Conservation (phyloP, 2,888 invertebrate species). For the Troides helena region DNA sequence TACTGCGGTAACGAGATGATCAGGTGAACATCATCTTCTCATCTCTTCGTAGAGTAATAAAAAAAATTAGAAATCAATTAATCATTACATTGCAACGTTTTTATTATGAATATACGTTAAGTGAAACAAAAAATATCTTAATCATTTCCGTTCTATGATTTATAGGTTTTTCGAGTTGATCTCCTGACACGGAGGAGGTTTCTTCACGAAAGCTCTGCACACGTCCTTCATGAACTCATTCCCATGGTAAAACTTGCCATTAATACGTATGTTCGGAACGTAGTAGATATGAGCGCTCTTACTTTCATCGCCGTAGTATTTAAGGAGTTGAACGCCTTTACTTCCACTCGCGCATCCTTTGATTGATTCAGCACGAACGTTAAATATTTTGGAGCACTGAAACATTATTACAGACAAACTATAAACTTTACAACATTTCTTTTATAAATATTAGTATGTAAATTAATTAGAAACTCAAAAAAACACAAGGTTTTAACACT, state of each 20-base stretch:
- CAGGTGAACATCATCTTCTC: too few species aligned
- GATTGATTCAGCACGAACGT: constrained; percentile 39
- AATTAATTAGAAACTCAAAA: neutral
- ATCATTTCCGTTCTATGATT: neutral
- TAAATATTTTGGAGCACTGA: constrained; percentile 21
- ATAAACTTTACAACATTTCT: neutral
- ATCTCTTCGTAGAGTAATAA: too few species aligned
- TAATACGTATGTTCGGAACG: constrained; percentile 47
- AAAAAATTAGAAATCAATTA: too few species aligned
- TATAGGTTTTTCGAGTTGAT: neutral
- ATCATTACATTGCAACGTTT: too few species aligned
- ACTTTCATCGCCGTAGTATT: constrained; percentile 47
- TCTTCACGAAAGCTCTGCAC: constrained; percentile 46
- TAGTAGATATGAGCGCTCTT: constrained; percentile 38
- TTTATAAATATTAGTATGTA: neutral
- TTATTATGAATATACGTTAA: too few species aligned
- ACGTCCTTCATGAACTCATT: constrained; percentile 43
- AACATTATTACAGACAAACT: neutral
- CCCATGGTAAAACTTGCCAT: constrained; percentile 39
- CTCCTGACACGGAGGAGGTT: constrained; percentile 45
- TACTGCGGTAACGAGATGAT: too few species aligned
- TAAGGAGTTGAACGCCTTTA: constrained; percentile 37
- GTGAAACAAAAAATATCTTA: too few species aligned
- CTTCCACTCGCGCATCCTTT: constrained; percentile 41
- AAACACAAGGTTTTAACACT: neutral